Percentiles rank a stretch among this genome's conserved stretches.
These are phyloP conservation scores for Cottus gobio DNA, from an alignment of 2,113 vertebrate genomes.

Conservation along the genomic window DNA sequence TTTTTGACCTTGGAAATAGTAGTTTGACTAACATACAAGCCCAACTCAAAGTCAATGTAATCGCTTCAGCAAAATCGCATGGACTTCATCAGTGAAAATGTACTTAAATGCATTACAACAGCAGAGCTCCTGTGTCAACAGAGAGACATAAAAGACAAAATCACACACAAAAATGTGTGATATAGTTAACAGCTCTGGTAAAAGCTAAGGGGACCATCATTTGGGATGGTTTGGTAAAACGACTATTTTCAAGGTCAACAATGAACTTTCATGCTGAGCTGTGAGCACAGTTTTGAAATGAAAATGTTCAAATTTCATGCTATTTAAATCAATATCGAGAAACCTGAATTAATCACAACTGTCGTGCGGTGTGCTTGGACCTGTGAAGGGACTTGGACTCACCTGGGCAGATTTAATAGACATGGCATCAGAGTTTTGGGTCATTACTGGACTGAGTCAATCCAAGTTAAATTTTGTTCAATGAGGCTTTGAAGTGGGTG, in stretches of 20 bases:
- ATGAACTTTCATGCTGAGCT: not conserved
- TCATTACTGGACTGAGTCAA: conserved; percentile 6
- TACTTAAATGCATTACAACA: not conserved
- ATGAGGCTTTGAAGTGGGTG: conserved; percentile 26
- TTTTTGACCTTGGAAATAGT: not conserved
- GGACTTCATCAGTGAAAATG: not conserved
- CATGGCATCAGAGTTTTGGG: not conserved
- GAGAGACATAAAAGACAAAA: not conserved
- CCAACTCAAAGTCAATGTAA: not conserved
- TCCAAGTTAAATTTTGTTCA: not conserved
- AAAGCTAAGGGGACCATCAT: not conserved
- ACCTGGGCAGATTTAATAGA: not conserved
- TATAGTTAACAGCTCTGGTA: not conserved
- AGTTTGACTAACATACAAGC: conserved; percentile 1
- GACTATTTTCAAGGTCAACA: not conserved
- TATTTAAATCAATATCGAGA: not conserved
- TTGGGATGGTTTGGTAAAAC: not conserved
- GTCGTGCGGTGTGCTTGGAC: not conserved
- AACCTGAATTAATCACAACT: not conserved
- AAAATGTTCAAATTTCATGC: too few species aligned
- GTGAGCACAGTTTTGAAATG: not conserved
- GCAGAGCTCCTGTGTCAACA: not conserved
- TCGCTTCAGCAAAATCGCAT: not conserved
- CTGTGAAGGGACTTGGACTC: not conserved
- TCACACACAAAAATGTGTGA: too few species aligned